Percentiles rank a stretch among this genome's conserved stretches.
phyloP scores from a whole-genome alignment of 2,113 vertebrate genomes.

The Ammodytes dubius region DNA sequence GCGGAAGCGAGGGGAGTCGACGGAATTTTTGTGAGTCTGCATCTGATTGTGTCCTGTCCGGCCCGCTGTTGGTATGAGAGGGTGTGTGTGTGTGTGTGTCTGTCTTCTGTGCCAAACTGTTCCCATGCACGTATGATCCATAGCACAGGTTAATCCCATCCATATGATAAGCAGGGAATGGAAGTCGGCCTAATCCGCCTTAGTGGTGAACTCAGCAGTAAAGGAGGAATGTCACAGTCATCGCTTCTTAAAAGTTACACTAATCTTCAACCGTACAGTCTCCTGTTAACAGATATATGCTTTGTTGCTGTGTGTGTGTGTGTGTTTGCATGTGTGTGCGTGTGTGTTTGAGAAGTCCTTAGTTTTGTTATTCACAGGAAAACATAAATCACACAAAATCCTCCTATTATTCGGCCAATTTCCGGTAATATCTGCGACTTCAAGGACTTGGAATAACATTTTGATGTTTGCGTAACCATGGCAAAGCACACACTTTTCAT shows the following conservation, averaged over 20 bases:
- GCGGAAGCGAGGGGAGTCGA: conserved; percentile 10
- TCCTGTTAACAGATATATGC: conserved; percentile 30
- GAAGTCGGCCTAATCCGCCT: conserved; percentile 68
- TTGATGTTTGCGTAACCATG: conserved; percentile 12
- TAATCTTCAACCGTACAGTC: conserved; percentile 33
- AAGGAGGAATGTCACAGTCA: conserved; percentile 67
- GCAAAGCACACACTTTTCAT: neutral
- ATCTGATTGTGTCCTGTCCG: conserved; percentile 40
- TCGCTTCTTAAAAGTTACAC: conserved; percentile 66
- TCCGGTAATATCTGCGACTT: conserved; percentile 11
- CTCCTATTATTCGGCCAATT: conserved; percentile 20
- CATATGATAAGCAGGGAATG: conserved; percentile 75
- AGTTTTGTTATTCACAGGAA: conserved; percentile 16
- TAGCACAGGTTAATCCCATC: conserved; percentile 76
- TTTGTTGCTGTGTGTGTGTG: conserved; percentile 6
- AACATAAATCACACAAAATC: neutral
- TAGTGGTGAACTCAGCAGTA: conserved; percentile 67
- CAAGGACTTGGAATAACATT: conserved; percentile 3
- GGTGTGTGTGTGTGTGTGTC: conserved; percentile 13
- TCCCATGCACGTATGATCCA: conserved; percentile 66
- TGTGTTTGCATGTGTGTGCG: neutral
- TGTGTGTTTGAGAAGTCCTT: neutral
- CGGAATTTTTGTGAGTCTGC: conserved; percentile 37
- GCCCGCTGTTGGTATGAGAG: neutral
- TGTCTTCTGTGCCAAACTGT: conserved; percentile 31